phyloP scores from a whole-genome alignment of 2,113 vertebrate genomes.

The Pedetes capensis region DNA sequence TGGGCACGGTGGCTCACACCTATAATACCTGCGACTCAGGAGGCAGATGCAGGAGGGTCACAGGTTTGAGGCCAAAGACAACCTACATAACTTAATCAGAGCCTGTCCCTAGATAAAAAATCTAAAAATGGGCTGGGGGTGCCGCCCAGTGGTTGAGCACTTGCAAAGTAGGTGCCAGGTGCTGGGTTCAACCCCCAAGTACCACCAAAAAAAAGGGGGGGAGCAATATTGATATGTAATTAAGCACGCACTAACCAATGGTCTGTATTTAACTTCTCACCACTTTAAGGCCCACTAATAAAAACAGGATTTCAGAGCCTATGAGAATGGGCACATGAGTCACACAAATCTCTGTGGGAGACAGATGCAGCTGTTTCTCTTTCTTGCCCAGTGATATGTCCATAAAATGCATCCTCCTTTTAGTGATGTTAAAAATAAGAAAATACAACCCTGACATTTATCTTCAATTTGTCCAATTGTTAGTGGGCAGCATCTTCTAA shows the following conservation, averaged over 20 bases:
- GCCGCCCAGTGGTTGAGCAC: no score
- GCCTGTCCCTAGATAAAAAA: no score
- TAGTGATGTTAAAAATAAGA: neutral
- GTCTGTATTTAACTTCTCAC: conserved; percentile 60
- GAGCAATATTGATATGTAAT: conserved; percentile 46
- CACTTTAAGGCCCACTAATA: conserved; percentile 2
- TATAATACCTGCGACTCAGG: no score
- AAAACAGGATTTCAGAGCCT: conserved; percentile 47
- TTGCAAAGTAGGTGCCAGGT: no score
- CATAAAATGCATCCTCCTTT: neutral
- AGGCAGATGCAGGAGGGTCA: no score
- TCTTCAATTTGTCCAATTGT: neutral
- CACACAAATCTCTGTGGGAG: neutral
- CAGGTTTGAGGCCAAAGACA: no score
- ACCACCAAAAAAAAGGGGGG: no score
- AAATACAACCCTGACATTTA: neutral
- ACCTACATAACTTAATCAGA: no score
- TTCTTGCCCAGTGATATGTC: neutral
- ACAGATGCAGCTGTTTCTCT: neutral
- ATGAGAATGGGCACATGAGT: neutral
- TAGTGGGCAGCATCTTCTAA: neutral
- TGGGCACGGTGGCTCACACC: no score
- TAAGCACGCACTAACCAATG: conserved; percentile 45
- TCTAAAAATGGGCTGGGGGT: no score
- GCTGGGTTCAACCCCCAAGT: no score